phyloP scores from a whole-genome alignment of 2,113 vertebrate genomes.

The Cololabis saira region DNA sequence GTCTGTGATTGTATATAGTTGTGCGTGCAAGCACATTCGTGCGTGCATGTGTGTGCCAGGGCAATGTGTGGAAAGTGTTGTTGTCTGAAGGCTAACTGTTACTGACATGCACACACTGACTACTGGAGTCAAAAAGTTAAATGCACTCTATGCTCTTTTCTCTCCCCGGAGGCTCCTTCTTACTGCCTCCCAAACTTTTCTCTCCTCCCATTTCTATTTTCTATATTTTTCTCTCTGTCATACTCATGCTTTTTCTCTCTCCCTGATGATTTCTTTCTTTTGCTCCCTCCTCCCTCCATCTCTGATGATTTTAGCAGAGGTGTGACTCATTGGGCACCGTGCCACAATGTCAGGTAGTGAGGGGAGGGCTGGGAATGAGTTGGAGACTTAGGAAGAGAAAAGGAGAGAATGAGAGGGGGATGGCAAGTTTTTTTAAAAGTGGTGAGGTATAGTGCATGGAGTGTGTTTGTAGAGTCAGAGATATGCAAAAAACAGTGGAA shows the following conservation, averaged over 20 bases:
- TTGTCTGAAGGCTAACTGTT: conserved; percentile 77
- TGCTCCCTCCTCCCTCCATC: conserved; percentile 69
- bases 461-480: conserved; percentile 32
- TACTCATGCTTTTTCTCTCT: conserved; percentile 77
- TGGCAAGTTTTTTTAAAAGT: conserved; percentile 57
- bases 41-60: conserved; percentile 38
- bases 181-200: conserved; percentile 65
- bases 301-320: conserved; percentile 86
- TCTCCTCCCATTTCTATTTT: conserved; percentile 78
- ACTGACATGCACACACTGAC: conserved; percentile 80
- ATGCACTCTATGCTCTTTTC: conserved; percentile 79
- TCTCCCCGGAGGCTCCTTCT: conserved; percentile 71
- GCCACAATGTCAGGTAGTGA: conserved; percentile 82
- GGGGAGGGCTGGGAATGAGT: conserved; percentile 60
- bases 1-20: conserved; percentile 37
- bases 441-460: conserved; percentile 56
- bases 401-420: conserved; percentile 37
- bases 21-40: conserved; percentile 34
- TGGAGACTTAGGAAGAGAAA: conserved; percentile 48
- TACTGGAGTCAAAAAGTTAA: conserved; percentile 82
- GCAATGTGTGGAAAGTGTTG: conserved; percentile 72
- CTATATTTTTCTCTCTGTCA: conserved; percentile 78
- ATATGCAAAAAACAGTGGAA: conserved; percentile 77
- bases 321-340: conserved; percentile 82
- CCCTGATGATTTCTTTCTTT: conserved; percentile 73